Evolutionary conservation across 1,140 invertebrate genomes (phyloP), one percentile per base, ranked within the genome.

Genomic region (Chymomyza costata): DNA sequence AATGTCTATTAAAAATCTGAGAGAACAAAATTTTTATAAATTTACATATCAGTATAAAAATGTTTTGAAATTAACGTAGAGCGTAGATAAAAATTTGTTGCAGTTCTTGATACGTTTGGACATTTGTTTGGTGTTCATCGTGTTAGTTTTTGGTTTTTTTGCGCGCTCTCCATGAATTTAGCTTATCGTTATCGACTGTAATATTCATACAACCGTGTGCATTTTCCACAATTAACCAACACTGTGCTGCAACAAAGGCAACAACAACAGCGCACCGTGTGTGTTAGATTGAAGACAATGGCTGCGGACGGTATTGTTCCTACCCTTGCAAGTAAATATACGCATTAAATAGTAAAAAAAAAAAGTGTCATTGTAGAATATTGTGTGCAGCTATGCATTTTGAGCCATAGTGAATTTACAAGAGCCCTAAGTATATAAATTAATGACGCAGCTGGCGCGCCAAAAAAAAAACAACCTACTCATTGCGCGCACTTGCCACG

Each of bases 261-360:
- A 62, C 35, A 62, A 52, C 48, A 62, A 53, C 50, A 56, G 11
- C 31, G 7, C 34, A 45, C n/a, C 65, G 54, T 54, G 63, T 67
- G 47, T 73, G 74, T n/a, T n/a, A 65, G 62, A 83, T 84, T 82
- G 78, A 76, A 82, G 83, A 78, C 76, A 74, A 84, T 85, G 83
- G 83, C 82, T 84, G 80, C 66, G 74, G 83, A 85, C 60, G 71
- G 80, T 61, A 78, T 76, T 83, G 76, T 80, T 83, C 83, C 83
- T 78, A 80, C 83, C 61, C 65, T 85, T 74, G 83, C 83, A 78
- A 78, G 83, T 85, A 73, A 82, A 76, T 84, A 80, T 69, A 18
- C 6, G 45, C n/a, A n/a, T n/a, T n/a, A n/a, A n/a, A n/a, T n/a
- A 3, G 30, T 18, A 10, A 31, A 31, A 41, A 30, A 32, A 30